These are phyloP conservation scores for Lasioglossum figueresi DNA, from an alignment of 2,888 invertebrate genomes.

Conservation along the genomic window DNA sequence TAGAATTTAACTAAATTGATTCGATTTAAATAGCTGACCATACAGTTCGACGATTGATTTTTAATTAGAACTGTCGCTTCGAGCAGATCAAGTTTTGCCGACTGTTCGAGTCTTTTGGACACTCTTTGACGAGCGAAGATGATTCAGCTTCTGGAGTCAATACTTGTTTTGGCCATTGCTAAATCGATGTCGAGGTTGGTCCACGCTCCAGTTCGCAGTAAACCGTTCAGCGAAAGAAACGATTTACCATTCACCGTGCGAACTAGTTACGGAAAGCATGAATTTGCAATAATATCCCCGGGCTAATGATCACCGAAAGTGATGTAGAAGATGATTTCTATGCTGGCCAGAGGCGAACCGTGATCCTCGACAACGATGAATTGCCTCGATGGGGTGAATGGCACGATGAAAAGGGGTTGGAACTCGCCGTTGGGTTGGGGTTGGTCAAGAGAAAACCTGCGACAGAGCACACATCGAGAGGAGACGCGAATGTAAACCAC, in stretches of 20 bases:
- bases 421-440: neutral
- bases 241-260: neutral
- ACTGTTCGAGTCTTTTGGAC: neutral
- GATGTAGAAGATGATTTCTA: neutral
- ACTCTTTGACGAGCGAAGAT: neutral
- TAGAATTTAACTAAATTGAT: neutral
- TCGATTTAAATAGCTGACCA: neutral
- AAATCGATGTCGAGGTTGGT: neutral
- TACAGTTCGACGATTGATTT: neutral
- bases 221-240: neutral
- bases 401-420: neutral
- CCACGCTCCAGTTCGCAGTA: neutral
- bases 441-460: slow-evolving; percentile 32
- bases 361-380: slow-evolving; percentile 8
- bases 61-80: neutral
- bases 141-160: neutral
- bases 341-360: neutral
- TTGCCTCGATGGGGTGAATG: neutral
- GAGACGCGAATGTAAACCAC: slow-evolving; percentile 40
- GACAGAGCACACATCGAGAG: slow-evolving; percentile 58
- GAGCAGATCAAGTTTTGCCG: neutral
- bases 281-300: neutral
- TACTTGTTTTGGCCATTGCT: too few relatives aligned
- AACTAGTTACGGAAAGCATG: neutral
- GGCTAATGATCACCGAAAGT: neutral